Base-by-base conservation (phyloP, 1,140 invertebrate species). In the Plectrocnemia conspersa region DNA sequence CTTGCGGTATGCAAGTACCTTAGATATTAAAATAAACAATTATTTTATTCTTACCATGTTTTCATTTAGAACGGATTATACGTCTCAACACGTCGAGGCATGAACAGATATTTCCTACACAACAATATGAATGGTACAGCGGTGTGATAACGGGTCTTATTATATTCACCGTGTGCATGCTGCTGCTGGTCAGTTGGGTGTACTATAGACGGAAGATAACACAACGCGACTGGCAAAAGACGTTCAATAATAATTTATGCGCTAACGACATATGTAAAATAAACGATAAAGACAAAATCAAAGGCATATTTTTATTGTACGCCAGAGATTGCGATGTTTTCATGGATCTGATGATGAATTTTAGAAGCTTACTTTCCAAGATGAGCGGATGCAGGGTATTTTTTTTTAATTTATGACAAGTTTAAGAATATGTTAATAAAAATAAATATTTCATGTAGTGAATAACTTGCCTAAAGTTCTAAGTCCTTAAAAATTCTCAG, bases 291-390 rank as follows among this genome's bases (percentile, higher is more conserved):
- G 52, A 52, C 10, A 57, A 61, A 27, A 19, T 52, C 1, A 40
- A 52, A 7, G 45, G 36, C 9, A 57, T 66, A 3, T 58, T 65
- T 45, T 46, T 66, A 35, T 35, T 64, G 1, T 66, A 66, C 48
- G 46, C 63, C n/a, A 54, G 60, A 38, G 64, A 66, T 48, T 64
- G 62, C 52, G 18, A 52, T 9, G 35, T 35, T 15, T 66, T 66
- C 40, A 66, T 64, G 63, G 48, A 64, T 21, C 35, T 59, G 4
- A 64, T 66, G 61, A 29, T 24, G 3, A 49, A 57, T 29, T 57
- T 66, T 9, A 60, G 62, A 35, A 25, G 15, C 11, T 10, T 61
- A 22, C 44, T 65, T 7, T 16, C 21, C 9, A 36, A 53, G 21
- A 42, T 54, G 16, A 49, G 49, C 1, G 52, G 53, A 15, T 63